phyloP scores from a whole-genome alignment of 2,113 vertebrate genomes.

The Aix galericulata region DNA sequence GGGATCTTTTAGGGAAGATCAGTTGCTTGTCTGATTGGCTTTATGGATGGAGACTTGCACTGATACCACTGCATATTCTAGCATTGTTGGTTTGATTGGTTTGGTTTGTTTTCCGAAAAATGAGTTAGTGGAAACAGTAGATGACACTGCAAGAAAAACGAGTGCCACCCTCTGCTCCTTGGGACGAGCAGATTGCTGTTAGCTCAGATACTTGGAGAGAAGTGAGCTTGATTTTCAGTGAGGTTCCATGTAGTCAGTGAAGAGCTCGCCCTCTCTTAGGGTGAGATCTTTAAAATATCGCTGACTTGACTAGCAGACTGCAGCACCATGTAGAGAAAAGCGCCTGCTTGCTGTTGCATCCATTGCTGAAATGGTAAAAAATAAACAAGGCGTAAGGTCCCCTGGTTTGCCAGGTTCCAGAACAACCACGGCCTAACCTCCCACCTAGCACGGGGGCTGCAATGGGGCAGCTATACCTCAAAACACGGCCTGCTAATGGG shows the following conservation, averaged over 20 bases:
- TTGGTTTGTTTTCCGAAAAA: background rate
- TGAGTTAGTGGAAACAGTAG: background rate
- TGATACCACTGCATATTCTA: accelerated
- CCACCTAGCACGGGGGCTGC: accelerated
- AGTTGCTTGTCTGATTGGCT: accelerated
- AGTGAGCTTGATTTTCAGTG: accelerated
- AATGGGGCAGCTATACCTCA: accelerated
- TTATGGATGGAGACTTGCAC: no score
- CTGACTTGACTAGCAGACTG: accelerated
- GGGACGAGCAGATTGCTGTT: accelerated
- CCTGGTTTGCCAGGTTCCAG: accelerated
- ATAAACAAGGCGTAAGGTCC: accelerated
- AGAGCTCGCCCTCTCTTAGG: background rate
- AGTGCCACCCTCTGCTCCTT: background rate
- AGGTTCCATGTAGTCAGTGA: accelerated
- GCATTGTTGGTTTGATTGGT: no score
- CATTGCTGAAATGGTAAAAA: accelerated
- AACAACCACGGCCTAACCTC: accelerated
- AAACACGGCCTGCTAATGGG: accelerated
- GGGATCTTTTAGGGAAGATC: background rate
- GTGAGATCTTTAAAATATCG: accelerated
- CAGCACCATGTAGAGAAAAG: accelerated
- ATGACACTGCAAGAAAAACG: background rate
- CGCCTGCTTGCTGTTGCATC: accelerated
- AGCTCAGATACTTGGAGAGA: background rate